Percentiles rank a stretch among this genome's conserved stretches.
phyloP scores from a whole-genome alignment of 1,140 invertebrate species.

The Tribolium castaneum region DNA sequence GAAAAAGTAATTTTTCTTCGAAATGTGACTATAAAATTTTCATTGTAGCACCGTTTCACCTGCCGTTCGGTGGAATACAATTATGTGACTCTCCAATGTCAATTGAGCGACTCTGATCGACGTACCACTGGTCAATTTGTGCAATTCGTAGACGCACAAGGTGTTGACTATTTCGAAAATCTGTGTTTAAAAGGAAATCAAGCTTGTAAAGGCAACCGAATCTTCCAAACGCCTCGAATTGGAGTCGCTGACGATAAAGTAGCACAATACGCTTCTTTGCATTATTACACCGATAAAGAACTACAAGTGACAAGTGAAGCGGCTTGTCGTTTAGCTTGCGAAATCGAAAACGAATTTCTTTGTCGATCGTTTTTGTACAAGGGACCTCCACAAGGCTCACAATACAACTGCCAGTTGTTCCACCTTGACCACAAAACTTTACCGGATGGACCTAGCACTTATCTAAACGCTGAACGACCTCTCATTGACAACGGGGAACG shows the following conservation, averaged over 20 bases:
- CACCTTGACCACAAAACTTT: constrained; percentile 93
- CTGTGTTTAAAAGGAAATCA: constrained; percentile 89
- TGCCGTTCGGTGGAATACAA: constrained; percentile 95
- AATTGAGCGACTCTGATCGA: constrained; percentile 88
- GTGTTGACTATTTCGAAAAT: constrained; percentile 96
- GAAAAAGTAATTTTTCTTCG: constrained; percentile 32
- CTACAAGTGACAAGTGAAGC: constrained; percentile 85
- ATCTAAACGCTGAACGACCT: constrained; percentile 87
- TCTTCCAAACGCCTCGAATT: constrained; percentile 83
- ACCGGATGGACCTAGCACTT: constrained; percentile 91
- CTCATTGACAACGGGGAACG: constrained; percentile 91
- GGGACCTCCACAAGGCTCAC: constrained; percentile 76
- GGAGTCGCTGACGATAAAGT: constrained; percentile 91
- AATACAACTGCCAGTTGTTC: constrained; percentile 92
- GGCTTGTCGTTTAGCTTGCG: constrained; percentile 88
- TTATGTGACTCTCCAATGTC: constrained; percentile 91
- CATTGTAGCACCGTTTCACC: constrained; percentile 80
- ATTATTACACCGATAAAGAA: constrained; percentile 95
- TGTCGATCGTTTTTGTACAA: constrained; percentile 91
- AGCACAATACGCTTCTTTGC: constrained; percentile 88
- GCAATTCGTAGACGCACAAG: constrained; percentile 88
- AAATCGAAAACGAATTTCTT: constrained; percentile 92
- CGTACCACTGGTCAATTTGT: constrained; percentile 85
- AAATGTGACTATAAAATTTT: not conserved
- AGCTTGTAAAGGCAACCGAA: constrained; percentile 82